Base-by-base conservation (phyloP, 1,140 invertebrate species). In the Mya arenaria region DNA sequence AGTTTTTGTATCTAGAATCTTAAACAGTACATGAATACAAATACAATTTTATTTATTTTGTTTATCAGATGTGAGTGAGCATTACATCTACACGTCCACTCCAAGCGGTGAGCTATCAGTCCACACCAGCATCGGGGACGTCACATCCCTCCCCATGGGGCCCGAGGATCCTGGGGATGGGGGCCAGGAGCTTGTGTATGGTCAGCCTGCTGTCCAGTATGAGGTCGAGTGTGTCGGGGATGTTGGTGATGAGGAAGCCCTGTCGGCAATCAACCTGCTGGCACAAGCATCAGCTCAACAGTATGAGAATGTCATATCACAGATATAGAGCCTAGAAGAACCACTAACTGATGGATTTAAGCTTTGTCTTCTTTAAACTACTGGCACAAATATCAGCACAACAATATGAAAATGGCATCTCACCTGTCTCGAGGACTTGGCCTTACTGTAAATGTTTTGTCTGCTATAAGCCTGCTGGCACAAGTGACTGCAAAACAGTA, bases 141-240 rank as follows among this genome's bases (percentile, higher is more conserved):
- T n/a, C n/a, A n/a, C n/a, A n/a, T n/a, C n/a, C n/a, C n/a, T n/a
- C n/a, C n/a, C n/a, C n/a, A n/a, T n/a, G n/a, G n/a, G n/a, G n/a
- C n/a, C n/a, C n/a, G n/a, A n/a, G n/a, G n/a, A n/a, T n/a, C n/a
- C n/a, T n/a, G n/a, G n/a, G n/a, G n/a, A n/a, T 23, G 75, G 75
- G 44, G 69, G 52, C 75, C 75, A 79, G 69, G 78, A 81, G 36
- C 25, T 81, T 37, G 52, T 72, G 13, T 72, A 72, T 25, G 78
- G 78, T 1, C 78, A 81, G 56, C 66, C 78, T 28, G 78, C 78
- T 3, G 78, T 81, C 19, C 78, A 81, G 37, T 81, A 81, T 52
- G 78, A 81, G 55, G 78, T 81, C 30, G 78, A 81, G 36, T 81
- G 78, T 73, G 78, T 81, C 15, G 78, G 78, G 34, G 78, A 81